These are phyloP conservation scores for Arizona elegans DNA, from an alignment of 2,113 vertebrate genomes.

Conservation along the genomic window DNA sequence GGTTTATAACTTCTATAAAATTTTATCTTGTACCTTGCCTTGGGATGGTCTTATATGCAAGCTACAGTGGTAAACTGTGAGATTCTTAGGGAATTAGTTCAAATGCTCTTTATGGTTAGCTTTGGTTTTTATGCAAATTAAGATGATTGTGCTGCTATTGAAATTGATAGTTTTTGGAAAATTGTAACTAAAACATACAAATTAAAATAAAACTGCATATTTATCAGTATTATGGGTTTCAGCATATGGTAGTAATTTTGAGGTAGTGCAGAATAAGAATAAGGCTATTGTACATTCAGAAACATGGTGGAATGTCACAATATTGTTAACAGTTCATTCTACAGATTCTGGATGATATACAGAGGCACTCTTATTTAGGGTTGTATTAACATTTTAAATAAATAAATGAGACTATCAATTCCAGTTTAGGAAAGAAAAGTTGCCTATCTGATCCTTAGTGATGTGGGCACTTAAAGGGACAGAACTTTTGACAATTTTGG, in stretches of 20 bases:
- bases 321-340: neutral
- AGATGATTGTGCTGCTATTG: neutral
- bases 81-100: neutral
- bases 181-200: neutral
- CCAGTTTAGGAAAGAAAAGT: neutral
- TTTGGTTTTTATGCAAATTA: neutral
- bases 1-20: neutral
- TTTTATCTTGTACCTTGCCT: neutral
- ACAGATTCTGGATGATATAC: neutral
- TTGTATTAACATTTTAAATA: neutral
- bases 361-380: neutral
- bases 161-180: neutral
- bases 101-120: neutral
- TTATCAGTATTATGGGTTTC: neutral
- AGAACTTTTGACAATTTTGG: neutral
- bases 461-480: neutral
- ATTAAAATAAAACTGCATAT: neutral
- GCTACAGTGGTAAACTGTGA: neutral
- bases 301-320: neutral
- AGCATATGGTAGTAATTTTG: neutral
- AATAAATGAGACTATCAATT: neutral
- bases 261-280: neutral
- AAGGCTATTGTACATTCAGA: neutral
- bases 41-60: neutral
- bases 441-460: neutral